phyloP scores from a whole-genome alignment of 2,797 vertebrate genomes.

The Adelosebastes latens region DNA sequence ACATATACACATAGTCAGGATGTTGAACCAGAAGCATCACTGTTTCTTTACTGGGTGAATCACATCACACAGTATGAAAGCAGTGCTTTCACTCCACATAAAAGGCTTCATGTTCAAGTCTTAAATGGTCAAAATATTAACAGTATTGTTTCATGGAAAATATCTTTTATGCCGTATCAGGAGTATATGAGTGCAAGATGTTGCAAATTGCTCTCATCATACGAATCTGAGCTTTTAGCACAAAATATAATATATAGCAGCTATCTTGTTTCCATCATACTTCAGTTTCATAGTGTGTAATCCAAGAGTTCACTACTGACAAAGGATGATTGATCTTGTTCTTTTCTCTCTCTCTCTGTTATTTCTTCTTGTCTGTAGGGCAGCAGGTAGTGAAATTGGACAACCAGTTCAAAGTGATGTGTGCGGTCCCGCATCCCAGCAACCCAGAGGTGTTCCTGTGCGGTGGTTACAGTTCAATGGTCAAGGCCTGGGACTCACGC shows the following conservation, averaged over 20 bases:
- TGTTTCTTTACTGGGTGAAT: neutral
- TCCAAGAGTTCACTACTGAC: neutral
- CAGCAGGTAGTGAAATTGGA: constrained; percentile 83
- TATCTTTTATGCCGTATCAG: neutral
- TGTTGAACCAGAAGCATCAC: neutral
- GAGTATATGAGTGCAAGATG: neutral
- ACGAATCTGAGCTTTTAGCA: neutral
- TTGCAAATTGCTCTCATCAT: neutral
- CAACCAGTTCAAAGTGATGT: constrained; percentile 89
- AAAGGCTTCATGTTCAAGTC: neutral
- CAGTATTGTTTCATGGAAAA: neutral
- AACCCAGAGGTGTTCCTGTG: constrained; percentile 89
- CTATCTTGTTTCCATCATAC: neutral
- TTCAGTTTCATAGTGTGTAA: neutral
- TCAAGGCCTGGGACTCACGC: constrained; percentile 94
- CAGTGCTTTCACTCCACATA: neutral
- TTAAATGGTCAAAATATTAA: neutral
- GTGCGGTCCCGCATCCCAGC: constrained; percentile 85
- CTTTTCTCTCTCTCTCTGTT: neutral
- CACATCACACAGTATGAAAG: neutral
- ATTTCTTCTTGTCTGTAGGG: constrained; percentile 76
- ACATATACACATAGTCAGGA: neutral
- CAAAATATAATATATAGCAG: neutral
- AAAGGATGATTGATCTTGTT: neutral
- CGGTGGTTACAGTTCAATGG: constrained; percentile 91